Evolutionary conservation across 2,888 invertebrate genomes (phyloP), one percentile per base, ranked within the genome.

Genomic region (Maniola hyperantus): DNA sequence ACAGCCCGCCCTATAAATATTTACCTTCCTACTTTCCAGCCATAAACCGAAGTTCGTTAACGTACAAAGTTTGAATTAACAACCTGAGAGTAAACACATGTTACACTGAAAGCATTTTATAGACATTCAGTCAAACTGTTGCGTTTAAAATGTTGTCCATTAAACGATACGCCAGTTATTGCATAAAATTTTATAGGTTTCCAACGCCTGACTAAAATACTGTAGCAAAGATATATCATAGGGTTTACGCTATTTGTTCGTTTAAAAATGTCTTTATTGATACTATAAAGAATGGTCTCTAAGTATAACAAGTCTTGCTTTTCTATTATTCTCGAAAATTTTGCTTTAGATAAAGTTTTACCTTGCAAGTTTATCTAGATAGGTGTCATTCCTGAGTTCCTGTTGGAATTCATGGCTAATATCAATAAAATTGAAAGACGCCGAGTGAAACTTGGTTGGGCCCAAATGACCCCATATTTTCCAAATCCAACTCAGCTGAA

Each of bases 91-190:
- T 83, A 84, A 85, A 85, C 84, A 85, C 80, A 81, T 82, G 84
- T 81, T 82, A 78, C 79, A 84, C 82, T 85, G 83, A 85, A 85
- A 85, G 80, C 83, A 79, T 83, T 85, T 84, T 83, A 82, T 81
- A 78, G 74, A 74, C 75, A 68, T 66, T 66, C 58, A 66, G 46
- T 58, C 60, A 65, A 69, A 64, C 62, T 53, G 53, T 53, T 62
- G 62, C 26, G 20, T 62, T 62, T 62, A 42, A 62, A 53, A 53
- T 53, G 62, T 33, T 53, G 61, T 20, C 53, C 51, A 53, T 62
- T 53, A 62, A 62, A 39, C 18, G 46, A 34, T 33, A 34, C 48
- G 33, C 6, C 33, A 48, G 59, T 59, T 59, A 48, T 34, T 48
- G 48, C 26, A 33, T 39, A 34, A 48, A 33, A 46, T 33, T 48